Conservation (phyloP, 2,797 vertebrate species). For the Hemitrygon akajei region DNA sequence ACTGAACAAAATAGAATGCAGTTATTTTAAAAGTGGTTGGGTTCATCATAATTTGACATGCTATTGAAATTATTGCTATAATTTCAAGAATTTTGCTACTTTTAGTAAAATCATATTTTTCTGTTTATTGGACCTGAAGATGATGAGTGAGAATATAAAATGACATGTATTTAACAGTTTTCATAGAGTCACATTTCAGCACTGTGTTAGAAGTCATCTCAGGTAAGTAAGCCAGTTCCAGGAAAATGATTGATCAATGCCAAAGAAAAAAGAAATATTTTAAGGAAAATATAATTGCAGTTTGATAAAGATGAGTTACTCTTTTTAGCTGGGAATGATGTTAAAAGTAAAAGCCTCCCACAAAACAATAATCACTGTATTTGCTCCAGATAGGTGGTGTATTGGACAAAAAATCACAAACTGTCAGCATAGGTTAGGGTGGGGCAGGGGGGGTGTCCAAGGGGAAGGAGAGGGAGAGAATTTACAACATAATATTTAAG, state of each 20-base stretch:
- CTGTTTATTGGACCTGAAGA: not conserved
- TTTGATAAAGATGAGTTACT: not conserved
- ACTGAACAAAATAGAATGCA: not conserved
- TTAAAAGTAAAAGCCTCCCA: not conserved
- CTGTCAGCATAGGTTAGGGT: too few relatives aligned
- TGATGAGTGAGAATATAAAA: not conserved
- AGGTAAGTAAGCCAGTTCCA: not conserved
- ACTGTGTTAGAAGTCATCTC: not conserved
- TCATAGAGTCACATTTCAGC: too few relatives aligned
- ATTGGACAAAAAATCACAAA: too few relatives aligned
- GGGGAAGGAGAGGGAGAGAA: too few relatives aligned
- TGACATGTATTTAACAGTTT: not conserved
- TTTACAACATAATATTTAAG: too few relatives aligned
- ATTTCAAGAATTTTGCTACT: not conserved
- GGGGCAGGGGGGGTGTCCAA: too few relatives aligned
- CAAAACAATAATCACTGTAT: not conserved
- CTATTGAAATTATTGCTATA: not conserved
- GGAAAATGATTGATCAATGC: not conserved
- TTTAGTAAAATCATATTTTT: not conserved
- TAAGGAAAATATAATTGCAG: not conserved
- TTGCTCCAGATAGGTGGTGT: not conserved
- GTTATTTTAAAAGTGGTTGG: not conserved
- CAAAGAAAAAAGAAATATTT: not conserved
- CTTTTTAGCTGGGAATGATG: not conserved
- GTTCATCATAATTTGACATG: not conserved